Evolutionary conservation across 2,888 invertebrate genomes (phyloP).

Genomic region (Schizaphis graminum): DNA sequence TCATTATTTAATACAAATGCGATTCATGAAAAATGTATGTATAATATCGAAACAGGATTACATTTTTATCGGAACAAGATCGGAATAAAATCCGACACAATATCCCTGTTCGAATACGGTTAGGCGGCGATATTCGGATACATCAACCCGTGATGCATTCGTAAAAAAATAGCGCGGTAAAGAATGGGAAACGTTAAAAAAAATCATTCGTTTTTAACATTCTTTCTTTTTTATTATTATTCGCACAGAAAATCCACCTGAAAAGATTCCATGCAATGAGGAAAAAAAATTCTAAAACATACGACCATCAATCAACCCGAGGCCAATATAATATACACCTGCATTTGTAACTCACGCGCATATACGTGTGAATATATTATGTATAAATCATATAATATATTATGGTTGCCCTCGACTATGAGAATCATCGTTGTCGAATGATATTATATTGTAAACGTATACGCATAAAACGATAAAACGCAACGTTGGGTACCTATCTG

Average conservation of each 20-base stretch:
- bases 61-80: background rate
- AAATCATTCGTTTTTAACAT: constrained; percentile 37
- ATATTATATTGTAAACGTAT: background rate
- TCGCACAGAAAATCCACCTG: background rate
- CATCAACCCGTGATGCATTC: background rate
- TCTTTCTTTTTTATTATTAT: constrained; percentile 18
- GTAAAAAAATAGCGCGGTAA: background rate
- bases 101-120: background rate
- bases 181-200: background rate
- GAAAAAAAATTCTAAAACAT: constrained; percentile 17
- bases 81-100: background rate
- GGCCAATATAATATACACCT: background rate
- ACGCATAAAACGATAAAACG: background rate
- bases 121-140: background rate
- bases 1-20: background rate
- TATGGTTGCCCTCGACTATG: background rate
- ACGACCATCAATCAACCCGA: constrained; percentile 46
- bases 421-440: constrained; percentile 4
- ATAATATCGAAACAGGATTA: background rate
- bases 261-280: background rate
- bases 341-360: constrained; percentile 10
- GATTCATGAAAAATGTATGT: background rate
- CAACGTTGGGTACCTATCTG: background rate
- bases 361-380: background rate
- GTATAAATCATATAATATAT: background rate